These are phyloP conservation scores for Plectus sambesii DNA, from an alignment of 1,140 invertebrate genomes.

Conservation along the genomic window DNA sequence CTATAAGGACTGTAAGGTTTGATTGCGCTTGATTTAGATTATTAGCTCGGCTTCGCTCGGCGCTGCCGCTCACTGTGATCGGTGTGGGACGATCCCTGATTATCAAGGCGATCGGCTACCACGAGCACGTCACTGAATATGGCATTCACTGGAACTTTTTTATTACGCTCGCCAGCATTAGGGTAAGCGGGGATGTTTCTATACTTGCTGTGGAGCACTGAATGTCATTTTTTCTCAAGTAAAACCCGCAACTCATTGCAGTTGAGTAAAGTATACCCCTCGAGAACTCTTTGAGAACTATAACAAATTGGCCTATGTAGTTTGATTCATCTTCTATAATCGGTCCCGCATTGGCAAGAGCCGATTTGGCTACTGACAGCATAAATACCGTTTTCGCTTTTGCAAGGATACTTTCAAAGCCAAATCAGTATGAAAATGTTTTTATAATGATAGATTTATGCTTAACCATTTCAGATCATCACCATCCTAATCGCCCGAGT, in stretches of 20 bases:
- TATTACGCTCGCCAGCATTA: conserved; percentile 71
- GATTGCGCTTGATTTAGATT: no score
- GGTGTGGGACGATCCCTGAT: conserved; percentile 57
- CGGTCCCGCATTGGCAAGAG: conserved; percentile 6
- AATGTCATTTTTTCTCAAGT: neutral
- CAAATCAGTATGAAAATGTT: no score
- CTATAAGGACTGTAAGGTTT: no score
- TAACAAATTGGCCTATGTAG: conserved; percentile 1
- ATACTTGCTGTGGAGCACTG: conserved; percentile 7
- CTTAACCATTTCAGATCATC: conserved; percentile 49
- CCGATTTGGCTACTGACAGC: no score
- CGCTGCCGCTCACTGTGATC: conserved; percentile 50
- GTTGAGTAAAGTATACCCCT: neutral
- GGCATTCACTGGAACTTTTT: conserved; percentile 96
- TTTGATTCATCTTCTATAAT: conserved; percentile 3
- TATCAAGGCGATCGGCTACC: conserved; percentile 58
- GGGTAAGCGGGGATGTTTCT: conserved; percentile 53
- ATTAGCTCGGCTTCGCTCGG: no score
- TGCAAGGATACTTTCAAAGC: no score
- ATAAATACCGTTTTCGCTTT: no score
- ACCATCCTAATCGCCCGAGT: conserved; percentile 53
- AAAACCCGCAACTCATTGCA: neutral
- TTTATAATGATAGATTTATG: no score
- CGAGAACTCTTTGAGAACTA: neutral
- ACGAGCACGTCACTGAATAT: conserved; percentile 76